Base-by-base conservation (phyloP, 2,888 invertebrate species). In the Ethmia dodecea region DNA sequence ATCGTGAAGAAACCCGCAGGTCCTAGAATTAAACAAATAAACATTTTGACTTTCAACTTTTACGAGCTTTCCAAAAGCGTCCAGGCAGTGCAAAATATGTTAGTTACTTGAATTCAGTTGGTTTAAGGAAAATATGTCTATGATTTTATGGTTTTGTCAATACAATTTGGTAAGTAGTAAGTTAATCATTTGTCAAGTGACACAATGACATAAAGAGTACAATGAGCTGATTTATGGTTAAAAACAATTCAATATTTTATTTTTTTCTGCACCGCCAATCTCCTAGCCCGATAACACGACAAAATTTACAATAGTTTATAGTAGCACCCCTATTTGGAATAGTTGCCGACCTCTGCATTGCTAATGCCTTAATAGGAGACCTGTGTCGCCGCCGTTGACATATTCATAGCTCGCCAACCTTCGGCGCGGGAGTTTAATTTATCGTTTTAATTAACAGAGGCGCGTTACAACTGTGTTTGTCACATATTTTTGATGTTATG, bases 391-490 rank as follows among this genome's bases (percentile, higher is more conserved):
- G 38, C 42, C 47, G 52, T 55, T 68, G 74, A 75, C 74, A 75
- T 72, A 74, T 75, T 76, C 73, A 75, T 75, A 62, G 31, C 24
- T 30, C 38, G 34, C 34, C 34, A 27, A 34, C 55, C 60, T 55
- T 63, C 54, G 61, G 58, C 53, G 29, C 47, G 39, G 13, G 34
- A 38, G 52, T 49, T 56, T 57, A 75, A 75, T 75, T 75, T 75
- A 75, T 75, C 67, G 74, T 73, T 75, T 75, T 73, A 72, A 75
- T 75, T 75, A 73, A 73, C 70, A 70, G 56, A 57, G 50, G 55
- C 51, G 56, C 55, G 54, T 61, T 46, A 60, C 59, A 42, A 48
- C 55, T 48, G 50, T 65, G 65, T 64, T 69, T 65, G 68, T 68
- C 67, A 70, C 62, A 53, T 60, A 65, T 64, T 64, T 60, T 66